A percentile compares a stretch with the other conserved stretches of the same genome.
phyloP scores from a whole-genome alignment of 1,140 invertebrate genomes.

The Vollenhovia emeryi region DNA sequence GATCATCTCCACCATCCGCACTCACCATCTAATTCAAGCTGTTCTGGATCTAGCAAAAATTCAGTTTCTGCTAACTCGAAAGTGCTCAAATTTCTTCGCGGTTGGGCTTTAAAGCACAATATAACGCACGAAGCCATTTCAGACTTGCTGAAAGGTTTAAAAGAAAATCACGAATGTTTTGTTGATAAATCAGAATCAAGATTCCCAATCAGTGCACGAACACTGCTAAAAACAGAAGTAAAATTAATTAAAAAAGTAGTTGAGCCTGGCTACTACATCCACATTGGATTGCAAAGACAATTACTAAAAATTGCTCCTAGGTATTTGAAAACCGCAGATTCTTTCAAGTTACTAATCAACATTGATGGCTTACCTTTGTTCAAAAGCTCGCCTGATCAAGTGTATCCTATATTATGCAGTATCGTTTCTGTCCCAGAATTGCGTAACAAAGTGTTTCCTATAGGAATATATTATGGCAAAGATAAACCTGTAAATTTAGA shows the following conservation, averaged over 20 bases:
- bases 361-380: too few relatives aligned
- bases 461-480: too few relatives aligned
- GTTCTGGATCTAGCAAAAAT: neutral
- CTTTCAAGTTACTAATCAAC: too few relatives aligned
- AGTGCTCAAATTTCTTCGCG: neutral
- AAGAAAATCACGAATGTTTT: constrained; percentile 20
- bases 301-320: too few relatives aligned
- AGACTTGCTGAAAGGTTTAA: neutral
- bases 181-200: neutral
- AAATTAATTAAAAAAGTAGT: constrained; percentile 12
- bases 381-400: too few relatives aligned
- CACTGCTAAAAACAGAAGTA: neutral
- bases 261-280: too few relatives aligned
- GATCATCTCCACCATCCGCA: neutral
- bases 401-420: too few relatives aligned
- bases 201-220: neutral
- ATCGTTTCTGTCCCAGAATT: too few relatives aligned
- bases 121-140: constrained; percentile 13
- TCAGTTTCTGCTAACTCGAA: neutral
- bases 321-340: too few relatives aligned
- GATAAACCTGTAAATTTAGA: too few relatives aligned
- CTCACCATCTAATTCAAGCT: neutral
- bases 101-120: neutral
- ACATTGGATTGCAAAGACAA: too few relatives aligned
- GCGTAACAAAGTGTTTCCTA: too few relatives aligned